Percentiles rank a stretch among this genome's conserved stretches.
These are phyloP conservation scores for Phenganax subtilis DNA, from an alignment of 92 coral and sea anemone species.

Conservation along the genomic window DNA sequence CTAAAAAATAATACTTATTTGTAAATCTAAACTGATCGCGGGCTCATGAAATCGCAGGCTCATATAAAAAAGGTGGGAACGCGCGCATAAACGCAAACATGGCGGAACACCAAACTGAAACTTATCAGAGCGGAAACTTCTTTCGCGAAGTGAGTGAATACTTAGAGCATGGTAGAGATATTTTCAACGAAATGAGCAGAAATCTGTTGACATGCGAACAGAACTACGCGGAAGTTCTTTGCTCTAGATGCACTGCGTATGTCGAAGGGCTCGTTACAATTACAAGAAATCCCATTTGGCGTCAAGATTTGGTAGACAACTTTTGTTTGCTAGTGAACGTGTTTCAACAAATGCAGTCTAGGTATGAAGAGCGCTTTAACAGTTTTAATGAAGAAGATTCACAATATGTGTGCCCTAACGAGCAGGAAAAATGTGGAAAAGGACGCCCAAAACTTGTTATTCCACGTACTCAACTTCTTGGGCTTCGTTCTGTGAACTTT, in stretches of 20 bases:
- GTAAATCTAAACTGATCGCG: background rate
- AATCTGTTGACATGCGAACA: background rate
- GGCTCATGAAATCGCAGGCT: slow-evolving; percentile 8
- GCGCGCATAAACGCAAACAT: background rate
- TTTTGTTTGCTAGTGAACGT: background rate
- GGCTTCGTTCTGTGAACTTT: slow-evolving; percentile 51
- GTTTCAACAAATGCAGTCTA: background rate
- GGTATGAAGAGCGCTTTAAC: background rate
- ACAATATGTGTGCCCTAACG: background rate
- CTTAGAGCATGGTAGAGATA: background rate
- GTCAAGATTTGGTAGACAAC: background rate
- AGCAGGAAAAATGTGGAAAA: background rate
- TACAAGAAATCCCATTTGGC: background rate
- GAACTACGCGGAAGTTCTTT: background rate
- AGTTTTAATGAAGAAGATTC: background rate
- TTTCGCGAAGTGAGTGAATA: no score
- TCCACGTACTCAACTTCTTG: slow-evolving; percentile 51
- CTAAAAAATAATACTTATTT: background rate
- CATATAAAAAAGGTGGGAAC: background rate
- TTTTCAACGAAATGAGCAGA: background rate
- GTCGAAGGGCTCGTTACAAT: background rate
- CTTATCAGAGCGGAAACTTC: background rate
- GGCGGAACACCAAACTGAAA: background rate
- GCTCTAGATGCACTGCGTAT: background rate
- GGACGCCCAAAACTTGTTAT: slow-evolving; percentile 51